Conservation (phyloP, 2,888 invertebrate species). For the Tenodera sinensis region DNA sequence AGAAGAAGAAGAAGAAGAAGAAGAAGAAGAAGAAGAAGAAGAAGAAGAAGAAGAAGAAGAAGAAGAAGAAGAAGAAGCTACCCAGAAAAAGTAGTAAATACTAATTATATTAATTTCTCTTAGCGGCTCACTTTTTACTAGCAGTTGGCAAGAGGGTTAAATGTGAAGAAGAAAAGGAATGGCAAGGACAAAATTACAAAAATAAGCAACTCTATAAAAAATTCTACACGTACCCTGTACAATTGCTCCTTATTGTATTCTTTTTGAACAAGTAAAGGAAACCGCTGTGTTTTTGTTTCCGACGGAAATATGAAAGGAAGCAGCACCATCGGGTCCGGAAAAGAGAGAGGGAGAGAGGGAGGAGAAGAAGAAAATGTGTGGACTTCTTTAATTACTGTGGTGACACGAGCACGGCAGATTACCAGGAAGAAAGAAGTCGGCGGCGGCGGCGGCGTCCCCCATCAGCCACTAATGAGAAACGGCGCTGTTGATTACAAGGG, state of each 20-base stretch:
- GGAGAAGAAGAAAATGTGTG: not conserved
- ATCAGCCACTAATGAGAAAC: constrained; percentile 27
- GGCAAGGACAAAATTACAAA: not conserved
- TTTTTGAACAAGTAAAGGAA: not conserved
- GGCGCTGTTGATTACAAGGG: constrained; percentile 24
- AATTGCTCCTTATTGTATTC: not conserved
- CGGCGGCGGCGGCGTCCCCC: not conserved
- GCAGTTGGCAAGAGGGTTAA: not conserved
- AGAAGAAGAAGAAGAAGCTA: too few species aligned
- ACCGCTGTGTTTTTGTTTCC: not conserved
- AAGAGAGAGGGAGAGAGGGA: not conserved
- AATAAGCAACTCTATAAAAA: not conserved
- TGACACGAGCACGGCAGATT: constrained; percentile 14
- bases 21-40: too few species aligned
- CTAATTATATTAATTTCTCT: too few species aligned
- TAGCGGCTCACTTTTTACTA: too few species aligned
- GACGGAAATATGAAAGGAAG: not conserved
- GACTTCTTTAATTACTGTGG: constrained; percentile 24
- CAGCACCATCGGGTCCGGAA: not conserved
- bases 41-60: too few species aligned
- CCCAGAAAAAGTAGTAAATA: too few species aligned
- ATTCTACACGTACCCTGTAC: not conserved
- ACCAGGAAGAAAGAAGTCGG: constrained; percentile 10
- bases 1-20: too few species aligned
- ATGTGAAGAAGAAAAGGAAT: not conserved